Conservation (phyloP, 2,113 vertebrate species). For the Bubo bubo region DNA sequence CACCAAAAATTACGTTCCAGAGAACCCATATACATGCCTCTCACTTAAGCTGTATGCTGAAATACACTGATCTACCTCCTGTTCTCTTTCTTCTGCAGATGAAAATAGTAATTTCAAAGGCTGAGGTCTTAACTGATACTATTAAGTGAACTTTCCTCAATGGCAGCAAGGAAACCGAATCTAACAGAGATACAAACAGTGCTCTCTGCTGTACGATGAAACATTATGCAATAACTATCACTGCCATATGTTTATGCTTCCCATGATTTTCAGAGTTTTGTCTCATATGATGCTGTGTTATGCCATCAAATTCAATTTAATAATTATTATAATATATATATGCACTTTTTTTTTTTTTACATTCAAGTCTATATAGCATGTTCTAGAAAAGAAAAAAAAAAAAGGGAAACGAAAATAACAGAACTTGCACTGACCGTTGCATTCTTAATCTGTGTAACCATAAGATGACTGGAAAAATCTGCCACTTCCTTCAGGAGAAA, state of each 20-base stretch:
- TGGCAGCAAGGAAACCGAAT: background rate
- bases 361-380: rapidly evolving
- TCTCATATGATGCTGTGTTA: background rate
- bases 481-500: background rate
- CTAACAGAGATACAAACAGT: background rate
- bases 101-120: background rate
- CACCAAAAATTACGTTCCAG: background rate
- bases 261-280: background rate
- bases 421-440: background rate
- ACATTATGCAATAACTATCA: background rate
- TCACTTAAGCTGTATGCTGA: background rate
- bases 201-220: background rate
- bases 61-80: background rate
- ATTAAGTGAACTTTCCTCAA: background rate
- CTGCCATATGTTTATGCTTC: rapidly evolving
- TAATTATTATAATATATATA: background rate
- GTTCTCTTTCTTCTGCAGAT: background rate
- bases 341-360: background rate
- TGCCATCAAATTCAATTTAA: background rate
- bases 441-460: background rate
- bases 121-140: background rate
- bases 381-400: background rate
- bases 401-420: background rate
- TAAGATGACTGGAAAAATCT: background rate
- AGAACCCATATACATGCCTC: background rate